Percentiles rank a stretch among this genome's conserved stretches.
Conservation (phyloP, 1,140 invertebrate genomes). For the Drosophila nasuta region DNA sequence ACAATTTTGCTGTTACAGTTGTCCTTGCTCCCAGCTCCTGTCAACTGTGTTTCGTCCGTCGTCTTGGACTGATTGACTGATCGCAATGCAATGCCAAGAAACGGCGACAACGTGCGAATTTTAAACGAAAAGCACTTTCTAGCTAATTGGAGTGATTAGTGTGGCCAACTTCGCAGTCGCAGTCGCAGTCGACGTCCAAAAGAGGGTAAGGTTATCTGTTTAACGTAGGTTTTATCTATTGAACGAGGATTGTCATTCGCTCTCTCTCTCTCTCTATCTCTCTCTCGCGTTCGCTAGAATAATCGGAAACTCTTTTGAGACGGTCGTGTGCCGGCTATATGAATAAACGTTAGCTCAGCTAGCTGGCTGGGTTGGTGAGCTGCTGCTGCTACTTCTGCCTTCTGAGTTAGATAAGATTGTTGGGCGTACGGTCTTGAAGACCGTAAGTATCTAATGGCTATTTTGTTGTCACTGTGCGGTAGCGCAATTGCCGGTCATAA, state of each 20-base stretch:
- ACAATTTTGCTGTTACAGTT: not conserved
- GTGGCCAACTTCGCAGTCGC: slow-evolving; percentile 58
- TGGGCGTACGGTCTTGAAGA: slow-evolving; percentile 18
- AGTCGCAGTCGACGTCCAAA: slow-evolving; percentile 4
- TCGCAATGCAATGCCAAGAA: slow-evolving; percentile 81
- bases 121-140: slow-evolving; percentile 83
- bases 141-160: slow-evolving; percentile 83
- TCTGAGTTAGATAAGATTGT: slow-evolving; percentile 58
- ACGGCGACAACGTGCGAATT: slow-evolving; percentile 84
- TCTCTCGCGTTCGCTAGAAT: not conserved
- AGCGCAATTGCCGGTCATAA: slow-evolving; percentile 60
- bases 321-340: slow-evolving; percentile 9
- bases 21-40: not conserved
- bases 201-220: slow-evolving; percentile 61
- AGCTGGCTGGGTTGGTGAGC: not conserved
- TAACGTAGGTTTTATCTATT: slow-evolving; percentile 9
- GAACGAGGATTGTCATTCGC: not conserved
- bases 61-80: slow-evolving; percentile 49
- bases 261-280: not conserved
- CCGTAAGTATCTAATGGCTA: slow-evolving; percentile 61
- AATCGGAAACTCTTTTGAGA: not conserved
- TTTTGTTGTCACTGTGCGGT: slow-evolving; percentile 70
- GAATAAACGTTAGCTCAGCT: not conserved
- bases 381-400: too few relatives aligned
- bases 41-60: not conserved